These are phyloP conservation scores for Holotrichia oblita DNA, from an alignment of 1,140 invertebrate genomes.

Conservation along the genomic window DNA sequence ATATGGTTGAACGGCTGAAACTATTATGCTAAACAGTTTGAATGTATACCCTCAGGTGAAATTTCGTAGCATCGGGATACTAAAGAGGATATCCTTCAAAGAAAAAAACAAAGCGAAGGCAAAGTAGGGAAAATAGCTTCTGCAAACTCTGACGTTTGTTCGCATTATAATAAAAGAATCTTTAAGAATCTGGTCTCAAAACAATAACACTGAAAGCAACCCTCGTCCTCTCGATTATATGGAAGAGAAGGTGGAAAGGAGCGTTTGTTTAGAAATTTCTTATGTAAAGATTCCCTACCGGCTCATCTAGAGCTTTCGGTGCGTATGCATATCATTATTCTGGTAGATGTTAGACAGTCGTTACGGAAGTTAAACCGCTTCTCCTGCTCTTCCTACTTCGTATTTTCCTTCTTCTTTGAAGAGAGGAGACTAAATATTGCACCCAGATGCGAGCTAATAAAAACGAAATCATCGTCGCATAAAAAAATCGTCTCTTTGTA, in stretches of 20 bases:
- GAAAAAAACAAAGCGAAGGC: neutral
- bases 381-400: neutral
- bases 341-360: conserved; percentile 26
- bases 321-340: conserved; percentile 35
- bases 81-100: conserved; percentile 28
- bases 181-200: conserved; percentile 36
- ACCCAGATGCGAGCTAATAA: conserved; percentile 35
- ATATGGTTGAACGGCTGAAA: neutral
- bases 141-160: conserved; percentile 1
- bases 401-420: neutral
- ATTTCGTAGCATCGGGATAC: neutral
- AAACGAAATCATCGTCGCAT: conserved; percentile 31
- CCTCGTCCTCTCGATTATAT: neutral
- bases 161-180: conserved; percentile 36
- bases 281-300: conserved; percentile 27
- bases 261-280: conserved; percentile 31
- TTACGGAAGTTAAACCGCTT: conserved; percentile 29
- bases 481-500: conserved; percentile 37
- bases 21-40: conserved; percentile 23
- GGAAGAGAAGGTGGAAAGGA: neutral
- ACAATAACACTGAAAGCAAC: conserved; percentile 11
- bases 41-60: conserved; percentile 23
- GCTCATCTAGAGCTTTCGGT: conserved; percentile 31
- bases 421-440: conserved; percentile 23
- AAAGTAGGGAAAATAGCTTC: conserved; percentile 14